Percentiles rank a stretch among this genome's conserved stretches.
Conservation (phyloP, 2,113 vertebrate species). For the Boulengeromyrus knoepffleri region DNA sequence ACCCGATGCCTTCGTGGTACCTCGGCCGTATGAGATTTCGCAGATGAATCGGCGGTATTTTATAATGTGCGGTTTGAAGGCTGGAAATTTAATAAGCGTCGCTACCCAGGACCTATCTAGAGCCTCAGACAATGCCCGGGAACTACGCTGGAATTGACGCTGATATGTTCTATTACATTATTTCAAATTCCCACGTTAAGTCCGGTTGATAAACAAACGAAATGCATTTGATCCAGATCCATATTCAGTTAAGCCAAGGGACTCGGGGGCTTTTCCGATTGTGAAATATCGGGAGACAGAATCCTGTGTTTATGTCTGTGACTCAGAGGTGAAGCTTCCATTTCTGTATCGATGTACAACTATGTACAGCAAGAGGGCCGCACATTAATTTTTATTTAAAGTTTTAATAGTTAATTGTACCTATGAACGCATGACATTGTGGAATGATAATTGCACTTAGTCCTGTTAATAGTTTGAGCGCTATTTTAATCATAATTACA, state of each 20-base stretch:
- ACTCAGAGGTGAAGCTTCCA: not conserved
- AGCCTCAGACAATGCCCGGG: not conserved
- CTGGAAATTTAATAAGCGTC: not conserved
- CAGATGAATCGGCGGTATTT: not conserved
- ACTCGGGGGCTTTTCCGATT: not conserved
- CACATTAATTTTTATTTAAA: not conserved
- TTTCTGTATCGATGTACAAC: not conserved
- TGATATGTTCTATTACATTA: not conserved
- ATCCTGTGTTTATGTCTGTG: not conserved
- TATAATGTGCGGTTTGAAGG: not conserved
- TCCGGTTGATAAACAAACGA: not conserved
- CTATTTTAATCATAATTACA: conserved; percentile 2
- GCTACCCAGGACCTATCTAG: not conserved
- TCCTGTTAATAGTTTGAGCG: not conserved
- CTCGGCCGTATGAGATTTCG: not conserved
- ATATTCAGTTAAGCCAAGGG: not conserved
- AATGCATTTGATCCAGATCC: not conserved
- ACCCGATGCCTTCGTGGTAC: not conserved
- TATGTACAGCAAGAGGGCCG: not conserved
- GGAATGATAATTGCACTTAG: not conserved
- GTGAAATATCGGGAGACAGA: not conserved
- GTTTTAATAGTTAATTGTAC: conserved; percentile 1
- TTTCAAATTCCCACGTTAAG: not conserved
- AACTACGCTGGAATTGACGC: not conserved
- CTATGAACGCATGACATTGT: not conserved